Evolutionary conservation across 1,140 invertebrate species (phyloP), one percentile per base, ranked within the genome.

Genomic region (Rhizoglyphus robini): DNA sequence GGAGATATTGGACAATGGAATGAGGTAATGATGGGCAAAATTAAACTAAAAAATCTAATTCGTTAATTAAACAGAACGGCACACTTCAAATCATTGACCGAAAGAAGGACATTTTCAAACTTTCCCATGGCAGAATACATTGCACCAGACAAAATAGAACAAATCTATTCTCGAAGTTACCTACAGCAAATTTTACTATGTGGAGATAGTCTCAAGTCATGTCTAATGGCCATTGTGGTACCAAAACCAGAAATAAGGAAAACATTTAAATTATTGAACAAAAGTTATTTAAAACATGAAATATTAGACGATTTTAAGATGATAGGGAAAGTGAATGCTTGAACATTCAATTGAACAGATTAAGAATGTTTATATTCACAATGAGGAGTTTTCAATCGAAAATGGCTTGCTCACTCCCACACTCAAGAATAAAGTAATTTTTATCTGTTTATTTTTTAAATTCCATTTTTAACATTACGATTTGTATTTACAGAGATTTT

Each of bases 131-230:
- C n/a, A 66, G 95, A 98, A 79, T 99, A 98, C 72, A 95, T 99
- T 74, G 92, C 96, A 70, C 94, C 95, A 60, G 95, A 98, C 77
- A 98, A 97, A 81, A 96, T 99, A 71, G 96, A 99, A 80, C 94
- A 90, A 76, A 90, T 96, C 73, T 97, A 98, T 75, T 83, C 88
- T 59, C 82, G 88, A 72, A 91, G 89, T 76, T 91, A 88, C 72
- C 88, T 99, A 4, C 84, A 90, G 71, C 95, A 99, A 82, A 85
- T 96, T 18, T 98, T 90, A 79, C 89, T 99, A 8, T 86, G 97
- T 76, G 96, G 96, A 62, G 91, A 97, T 80, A 96, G 92, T 71
- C 80, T 96, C 49, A 93, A 97, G 86, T 92, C 92, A 29, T 93
- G 88, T 77, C 84, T 97, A 65, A 86, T 99, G 59, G 94, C 86